Percentiles rank a stretch among this genome's conserved stretches.
Conservation (phyloP, 37 sponge, comb jelly and placozoan species). For the Chondrilla cf. caribensis region DNA sequence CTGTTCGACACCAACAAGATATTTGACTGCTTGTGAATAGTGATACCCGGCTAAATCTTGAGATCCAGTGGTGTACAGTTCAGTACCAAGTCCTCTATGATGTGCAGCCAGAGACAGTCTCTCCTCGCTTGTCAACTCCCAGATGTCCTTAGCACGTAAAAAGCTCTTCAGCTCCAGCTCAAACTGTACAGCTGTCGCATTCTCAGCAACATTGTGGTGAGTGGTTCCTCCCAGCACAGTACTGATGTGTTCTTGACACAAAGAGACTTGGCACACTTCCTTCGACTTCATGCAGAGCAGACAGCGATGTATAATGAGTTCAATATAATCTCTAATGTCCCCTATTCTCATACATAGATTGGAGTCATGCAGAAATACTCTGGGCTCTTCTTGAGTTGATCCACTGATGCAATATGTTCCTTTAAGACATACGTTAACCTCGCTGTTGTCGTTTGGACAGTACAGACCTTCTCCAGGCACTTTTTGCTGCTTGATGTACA, state of each 20-base stretch:
- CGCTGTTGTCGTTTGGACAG: conserved; percentile 37
- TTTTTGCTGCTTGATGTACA: background rate
- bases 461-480: conserved; percentile 32
- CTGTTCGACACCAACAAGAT: conserved; percentile 9
- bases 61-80: conserved; percentile 24
- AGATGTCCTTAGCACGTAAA: conserved; percentile 34
- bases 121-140: conserved; percentile 38
- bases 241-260: background rate
- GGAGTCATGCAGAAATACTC: background rate
- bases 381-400: background rate
- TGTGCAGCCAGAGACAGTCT: conserved; percentile 30
- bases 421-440: conserved; percentile 25
- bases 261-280: conserved; percentile 22
- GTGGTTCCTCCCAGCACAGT: background rate
- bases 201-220: background rate
- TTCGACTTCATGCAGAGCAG: conserved; percentile 33
- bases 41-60: conserved; percentile 25
- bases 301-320: conserved; percentile 14
- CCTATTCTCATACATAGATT: background rate
- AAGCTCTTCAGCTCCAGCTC: conserved; percentile 34
- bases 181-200: background rate
- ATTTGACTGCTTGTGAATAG: conserved; percentile 57
- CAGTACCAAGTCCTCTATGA: conserved; percentile 43
- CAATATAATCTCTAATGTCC: conserved; percentile 15
- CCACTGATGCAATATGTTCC: conserved; percentile 6